phyloP scores from a whole-genome alignment of 2,888 invertebrate genomes.

The Napeogenes sylphis region DNA sequence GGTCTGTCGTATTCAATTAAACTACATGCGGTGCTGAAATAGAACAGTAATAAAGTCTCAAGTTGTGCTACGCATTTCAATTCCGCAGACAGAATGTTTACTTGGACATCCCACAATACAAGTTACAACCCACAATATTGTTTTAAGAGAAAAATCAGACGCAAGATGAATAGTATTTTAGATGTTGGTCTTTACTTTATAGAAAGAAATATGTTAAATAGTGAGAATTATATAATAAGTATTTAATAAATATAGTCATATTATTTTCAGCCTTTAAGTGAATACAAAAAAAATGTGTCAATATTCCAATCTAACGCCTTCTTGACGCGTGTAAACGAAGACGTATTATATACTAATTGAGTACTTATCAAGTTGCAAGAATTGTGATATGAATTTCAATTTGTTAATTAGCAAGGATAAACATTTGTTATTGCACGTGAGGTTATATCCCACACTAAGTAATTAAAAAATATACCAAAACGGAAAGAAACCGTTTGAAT shows the following conservation, averaged over 20 bases:
- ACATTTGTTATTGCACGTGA: not conserved
- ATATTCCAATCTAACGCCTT: not conserved
- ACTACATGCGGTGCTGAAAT: slow-evolving; percentile 22
- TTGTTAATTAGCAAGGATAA: not conserved
- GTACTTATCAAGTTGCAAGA: slow-evolving; percentile 1
- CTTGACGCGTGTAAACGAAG: not conserved
- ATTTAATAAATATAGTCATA: too few relatives aligned
- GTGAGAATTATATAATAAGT: too few relatives aligned
- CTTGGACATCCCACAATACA: not conserved
- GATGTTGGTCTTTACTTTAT: too few relatives aligned
- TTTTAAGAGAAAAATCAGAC: too few relatives aligned
- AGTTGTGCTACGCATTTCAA: slow-evolving; percentile 16
- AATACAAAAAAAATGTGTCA: not conserved
- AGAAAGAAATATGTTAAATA: too few relatives aligned
- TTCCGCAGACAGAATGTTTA: slow-evolving; percentile 5
- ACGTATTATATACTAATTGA: slow-evolving; percentile 5
- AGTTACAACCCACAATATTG: not conserved
- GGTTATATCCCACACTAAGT: too few relatives aligned
- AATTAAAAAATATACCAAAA: too few relatives aligned
- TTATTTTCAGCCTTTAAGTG: not conserved
- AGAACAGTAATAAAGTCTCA: slow-evolving; percentile 9
- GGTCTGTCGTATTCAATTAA: slow-evolving; percentile 26
- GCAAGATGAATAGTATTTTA: too few relatives aligned
- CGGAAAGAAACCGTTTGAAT: too few relatives aligned
- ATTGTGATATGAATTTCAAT: slow-evolving; percentile 3